phyloP scores from a whole-genome alignment of 1,140 invertebrate genomes.

The Zaprionus kolodkinae region DNA sequence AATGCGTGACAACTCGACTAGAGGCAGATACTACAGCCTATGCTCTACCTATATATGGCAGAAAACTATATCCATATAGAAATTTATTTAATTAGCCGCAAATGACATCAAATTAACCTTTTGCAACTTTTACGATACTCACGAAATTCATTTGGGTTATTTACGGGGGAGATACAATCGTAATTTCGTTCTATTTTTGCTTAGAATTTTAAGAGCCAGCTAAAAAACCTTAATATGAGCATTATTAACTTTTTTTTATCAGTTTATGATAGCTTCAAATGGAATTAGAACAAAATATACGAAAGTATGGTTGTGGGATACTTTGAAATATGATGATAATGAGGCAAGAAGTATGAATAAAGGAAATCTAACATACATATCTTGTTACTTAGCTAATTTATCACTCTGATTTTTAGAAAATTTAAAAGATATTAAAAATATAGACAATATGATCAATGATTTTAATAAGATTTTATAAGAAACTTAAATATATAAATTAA shows the following conservation, averaged over 20 bases:
- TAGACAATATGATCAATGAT: too few relatives aligned
- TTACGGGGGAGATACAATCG: background rate
- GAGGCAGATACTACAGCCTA: background rate
- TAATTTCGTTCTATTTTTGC: background rate
- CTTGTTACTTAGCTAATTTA: too few relatives aligned
- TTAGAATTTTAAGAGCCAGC: background rate
- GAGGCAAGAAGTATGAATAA: too few relatives aligned
- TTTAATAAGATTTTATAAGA: too few relatives aligned
- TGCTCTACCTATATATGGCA: constrained; percentile 18
- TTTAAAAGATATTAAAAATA: too few relatives aligned
- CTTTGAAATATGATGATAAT: background rate
- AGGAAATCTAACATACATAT: too few relatives aligned
- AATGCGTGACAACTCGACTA: constrained; percentile 58
- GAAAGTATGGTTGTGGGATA: background rate
- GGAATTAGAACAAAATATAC: background rate
- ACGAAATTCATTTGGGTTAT: background rate
- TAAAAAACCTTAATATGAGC: background rate
- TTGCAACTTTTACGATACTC: constrained; percentile 6
- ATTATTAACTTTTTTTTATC: constrained; percentile 10
- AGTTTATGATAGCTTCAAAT: background rate
- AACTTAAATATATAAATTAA: too few relatives aligned
- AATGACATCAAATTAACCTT: constrained; percentile 5
- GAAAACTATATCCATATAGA: background rate
- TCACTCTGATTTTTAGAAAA: too few relatives aligned
- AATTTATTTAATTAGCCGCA: too few relatives aligned